Evolutionary conservation across 2,888 invertebrate genomes (phyloP), one percentile per base, ranked within the genome.

Genomic region (Cyclophora punctaria): DNA sequence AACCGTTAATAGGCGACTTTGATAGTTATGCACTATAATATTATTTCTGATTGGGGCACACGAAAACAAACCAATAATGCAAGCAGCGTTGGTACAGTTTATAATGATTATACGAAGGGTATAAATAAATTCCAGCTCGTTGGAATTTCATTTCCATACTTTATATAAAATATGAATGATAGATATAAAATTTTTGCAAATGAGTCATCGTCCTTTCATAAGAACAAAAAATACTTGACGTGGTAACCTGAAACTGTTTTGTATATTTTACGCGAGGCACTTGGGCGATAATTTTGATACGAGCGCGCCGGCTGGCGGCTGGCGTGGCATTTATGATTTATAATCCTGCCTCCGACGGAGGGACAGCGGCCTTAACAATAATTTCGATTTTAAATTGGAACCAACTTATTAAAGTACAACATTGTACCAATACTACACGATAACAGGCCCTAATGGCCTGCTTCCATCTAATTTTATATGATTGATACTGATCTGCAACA

Each of bases 261-360:
- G 81, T 82, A 83, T 81, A 84, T 80, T 80, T 78, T 78, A 79
- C 76, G 75, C 70, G 67, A 62, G 66, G 73, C 75, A 80, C 61
- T 73, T 75, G 74, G 79, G 77, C 80, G 83, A 83, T 86, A 83
- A 86, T 84, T 86, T 83, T 72, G 79, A 80, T 82, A 75, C 78
- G 63, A 73, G 67, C 64, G 64, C 68, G 69, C 72, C 74, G 73
- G 67, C 69, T 69, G 66, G 70, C 70, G 67, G 66, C 75, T 80
- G 79, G 83, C 82, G 78, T 82, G 86, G 83, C 84, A 79, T 77
- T 80, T 84, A 83, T 86, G 86, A 85, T 86, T 86, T 86, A 86
- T 84, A 85, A 83, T 81, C 83, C 76, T 74, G 80, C 73, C 81
- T 67, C 75, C 79, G 78, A 79, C 75, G 71, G 74, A 75, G 78